Conservation (phyloP, 2,797 vertebrate genomes). For the Lutjanus argentimaculatus region DNA sequence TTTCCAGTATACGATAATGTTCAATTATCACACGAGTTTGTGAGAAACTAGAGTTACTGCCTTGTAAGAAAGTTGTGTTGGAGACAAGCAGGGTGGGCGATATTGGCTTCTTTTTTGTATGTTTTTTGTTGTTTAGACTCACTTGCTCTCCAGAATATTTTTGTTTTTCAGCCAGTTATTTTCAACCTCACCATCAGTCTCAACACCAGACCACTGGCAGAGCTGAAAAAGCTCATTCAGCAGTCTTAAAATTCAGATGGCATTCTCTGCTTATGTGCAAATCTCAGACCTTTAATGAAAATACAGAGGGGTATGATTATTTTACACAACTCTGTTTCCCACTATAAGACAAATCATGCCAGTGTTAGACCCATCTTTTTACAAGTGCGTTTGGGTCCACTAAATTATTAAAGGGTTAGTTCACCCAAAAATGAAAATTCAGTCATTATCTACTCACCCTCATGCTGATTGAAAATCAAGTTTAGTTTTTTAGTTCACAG, state of each 20-base stretch:
- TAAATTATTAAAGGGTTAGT: background rate
- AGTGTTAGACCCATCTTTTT: background rate
- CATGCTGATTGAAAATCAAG: no score
- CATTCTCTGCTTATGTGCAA: background rate
- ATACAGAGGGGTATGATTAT: background rate
- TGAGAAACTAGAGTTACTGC: background rate
- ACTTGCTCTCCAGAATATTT: background rate
- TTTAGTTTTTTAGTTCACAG: no score
- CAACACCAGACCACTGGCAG: background rate
- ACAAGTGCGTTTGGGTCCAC: background rate
- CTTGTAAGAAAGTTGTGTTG: background rate
- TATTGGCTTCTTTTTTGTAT: background rate
- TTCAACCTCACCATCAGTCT: background rate
- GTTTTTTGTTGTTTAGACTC: constrained; percentile 1
- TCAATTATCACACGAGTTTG: background rate
- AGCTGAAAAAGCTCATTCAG: constrained; percentile 14
- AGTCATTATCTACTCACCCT: no score
- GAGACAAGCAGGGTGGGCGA: background rate
- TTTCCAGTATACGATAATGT: background rate
- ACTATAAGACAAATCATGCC: background rate
- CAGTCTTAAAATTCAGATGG: background rate
- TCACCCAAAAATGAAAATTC: no score
- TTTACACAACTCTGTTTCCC: background rate
- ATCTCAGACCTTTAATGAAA: background rate
- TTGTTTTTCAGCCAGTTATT: background rate